Percentiles rank a stretch among this genome's conserved stretches.
Evolutionary conservation across 2,888 invertebrate genomes (phyloP).

Genomic region (Tiliacea citrago): DNA sequence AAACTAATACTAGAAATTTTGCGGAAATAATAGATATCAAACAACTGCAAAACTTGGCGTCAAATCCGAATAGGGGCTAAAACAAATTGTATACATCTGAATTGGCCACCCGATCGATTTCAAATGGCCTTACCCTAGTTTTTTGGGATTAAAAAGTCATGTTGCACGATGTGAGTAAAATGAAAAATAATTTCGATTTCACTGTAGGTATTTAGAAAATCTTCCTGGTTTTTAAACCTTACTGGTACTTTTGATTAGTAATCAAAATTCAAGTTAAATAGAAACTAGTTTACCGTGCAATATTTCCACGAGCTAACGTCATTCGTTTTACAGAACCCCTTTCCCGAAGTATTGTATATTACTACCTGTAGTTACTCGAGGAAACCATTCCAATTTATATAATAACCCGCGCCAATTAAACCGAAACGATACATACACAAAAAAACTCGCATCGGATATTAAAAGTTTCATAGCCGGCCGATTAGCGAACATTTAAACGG

Average conservation of each 20-base stretch:
- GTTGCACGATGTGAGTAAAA: background rate
- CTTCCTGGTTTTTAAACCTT: background rate
- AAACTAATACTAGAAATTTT: too few relatives aligned
- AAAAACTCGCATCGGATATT: slow-evolving; percentile 58
- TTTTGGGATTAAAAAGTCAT: too few relatives aligned
- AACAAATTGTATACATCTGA: too few relatives aligned
- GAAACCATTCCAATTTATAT: slow-evolving; percentile 44
- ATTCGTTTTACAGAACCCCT: background rate
- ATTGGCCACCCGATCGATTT: background rate
- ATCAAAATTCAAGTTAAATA: background rate
- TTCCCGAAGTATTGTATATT: background rate
- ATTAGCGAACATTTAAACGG: slow-evolving; percentile 69
- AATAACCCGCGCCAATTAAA: slow-evolving; percentile 37
- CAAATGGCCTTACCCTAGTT: background rate
- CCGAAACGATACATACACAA: slow-evolving; percentile 41
- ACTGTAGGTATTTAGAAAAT: background rate
- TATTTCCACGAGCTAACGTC: slow-evolving; percentile 2
- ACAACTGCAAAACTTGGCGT: too few relatives aligned
- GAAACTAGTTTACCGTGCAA: background rate
- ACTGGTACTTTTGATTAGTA: background rate
- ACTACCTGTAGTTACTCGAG: slow-evolving; percentile 3
- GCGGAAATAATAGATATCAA: too few relatives aligned
- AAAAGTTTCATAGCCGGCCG: slow-evolving; percentile 68
- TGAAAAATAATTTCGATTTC: background rate
- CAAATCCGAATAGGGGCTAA: too few relatives aligned